Base-by-base conservation (phyloP, 2,888 invertebrate species). In the Tetragonisca angustula region DNA sequence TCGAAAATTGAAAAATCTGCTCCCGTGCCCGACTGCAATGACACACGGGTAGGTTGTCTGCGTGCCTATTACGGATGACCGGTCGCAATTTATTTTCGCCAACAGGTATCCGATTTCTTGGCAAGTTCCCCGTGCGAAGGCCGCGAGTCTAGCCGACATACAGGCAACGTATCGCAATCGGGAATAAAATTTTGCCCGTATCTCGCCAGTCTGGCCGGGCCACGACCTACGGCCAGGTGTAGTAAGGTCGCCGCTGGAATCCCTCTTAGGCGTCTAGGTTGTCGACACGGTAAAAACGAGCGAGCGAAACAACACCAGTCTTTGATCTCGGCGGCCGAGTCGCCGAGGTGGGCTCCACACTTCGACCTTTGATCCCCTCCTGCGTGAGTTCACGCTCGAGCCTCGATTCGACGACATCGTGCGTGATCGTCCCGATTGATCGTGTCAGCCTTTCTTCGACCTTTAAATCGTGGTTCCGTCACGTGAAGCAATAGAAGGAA, bases 241-340 rank as follows among this genome's bases (percentile, higher is more conserved):
- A 69, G n/a, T 77, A 84, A 79, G 79, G 69, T 76, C 79, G 61
- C 70, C 32, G 59, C 49, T 54, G 71, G 79, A 79, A 83, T 81
- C 68, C 74, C 76, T 69, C 75, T 71, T 50, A 64, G 59, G 73
- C 69, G 69, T 65, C 21, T 62, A 67, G 76, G 70, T 59, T 70
- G 64, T 79, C 52, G 84, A 65, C 80, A 69, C 65, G 32, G 36
- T 79, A 75, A 87, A 83, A 84, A 83, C 64, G 59, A 77, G 79
- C 72, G 49, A 71, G 76, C 19, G 65, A 27, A 27, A 43, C 43
- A 43, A 43, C 43, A 43, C 36, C 36, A 82, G 80, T 79, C 88
- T 88, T 88, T 88, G 87, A 88, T 88, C 84, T 81, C 82, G 17
- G 88, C 86, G 81, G 67, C 62, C 50, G 71, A 81, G 78, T 81